These are phyloP conservation scores for Axis porcinus DNA, from an alignment of 2,113 vertebrate species.

Conservation along the genomic window DNA sequence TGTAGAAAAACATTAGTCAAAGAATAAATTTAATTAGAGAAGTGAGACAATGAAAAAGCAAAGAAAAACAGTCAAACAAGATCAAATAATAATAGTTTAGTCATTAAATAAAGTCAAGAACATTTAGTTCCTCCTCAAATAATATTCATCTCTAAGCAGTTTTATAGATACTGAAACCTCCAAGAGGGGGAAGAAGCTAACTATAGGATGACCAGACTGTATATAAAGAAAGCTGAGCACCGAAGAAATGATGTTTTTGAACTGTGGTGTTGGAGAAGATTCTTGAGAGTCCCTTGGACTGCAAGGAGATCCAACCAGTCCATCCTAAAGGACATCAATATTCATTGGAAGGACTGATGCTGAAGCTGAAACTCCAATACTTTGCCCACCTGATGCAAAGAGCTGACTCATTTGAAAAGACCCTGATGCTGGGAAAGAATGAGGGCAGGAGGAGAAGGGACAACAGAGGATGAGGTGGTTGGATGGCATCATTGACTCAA, in stretches of 20 bases:
- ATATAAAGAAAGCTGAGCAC: accelerated
- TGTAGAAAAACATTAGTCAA: background rate
- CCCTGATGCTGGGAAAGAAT: background rate
- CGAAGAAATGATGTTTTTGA: background rate
- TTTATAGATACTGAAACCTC: background rate
- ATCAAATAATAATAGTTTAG: background rate
- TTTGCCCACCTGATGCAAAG: accelerated
- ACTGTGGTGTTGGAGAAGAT: too few relatives aligned
- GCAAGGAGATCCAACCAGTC: too few relatives aligned
- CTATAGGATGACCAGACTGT: background rate
- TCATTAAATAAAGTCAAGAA: background rate
- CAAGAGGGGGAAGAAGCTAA: background rate
- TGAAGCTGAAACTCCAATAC: background rate
- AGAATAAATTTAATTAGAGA: background rate
- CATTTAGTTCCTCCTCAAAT: background rate
- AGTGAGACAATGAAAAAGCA: background rate
- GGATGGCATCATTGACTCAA: background rate
- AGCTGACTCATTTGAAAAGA: background rate
- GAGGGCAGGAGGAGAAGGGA: background rate
- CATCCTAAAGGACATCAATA: background rate
- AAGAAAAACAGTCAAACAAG: background rate
- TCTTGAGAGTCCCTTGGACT: too few relatives aligned
- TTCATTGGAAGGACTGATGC: background rate
- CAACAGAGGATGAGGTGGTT: accelerated
- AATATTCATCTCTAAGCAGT: background rate